Base-by-base conservation (phyloP, 2,888 invertebrate genomes). In the Pristionchus japonicus region DNA sequence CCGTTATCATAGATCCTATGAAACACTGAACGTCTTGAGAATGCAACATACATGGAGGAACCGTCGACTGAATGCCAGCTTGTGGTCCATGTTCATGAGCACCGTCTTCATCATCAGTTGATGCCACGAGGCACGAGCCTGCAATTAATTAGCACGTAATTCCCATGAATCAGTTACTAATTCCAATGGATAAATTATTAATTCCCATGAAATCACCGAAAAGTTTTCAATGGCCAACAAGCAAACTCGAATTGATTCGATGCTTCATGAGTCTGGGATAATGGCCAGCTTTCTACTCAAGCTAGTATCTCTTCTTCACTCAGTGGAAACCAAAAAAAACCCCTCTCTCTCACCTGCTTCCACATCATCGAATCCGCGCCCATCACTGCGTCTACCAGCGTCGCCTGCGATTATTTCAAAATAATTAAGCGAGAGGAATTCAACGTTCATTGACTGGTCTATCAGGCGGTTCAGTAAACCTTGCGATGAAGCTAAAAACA, bases 71-170 rank as follows among this genome's bases (percentile, higher is more conserved):
- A 99, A 96, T 27, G 96, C 96, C 94, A 97, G 97, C 95, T 99
- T 99, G 92, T 97, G 97, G 89, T 97, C 97, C 92, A 97, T 97
- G 94, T 99, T 98, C 96, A 98, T 97, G 52, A 99, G 96, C 96
- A 99, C 97, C 31, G 98, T 98, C 80, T 97, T 97, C 92, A 99
- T 98, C 88, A 99, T 96, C n/a, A 99, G 96, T n/a, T 97, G 96
- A 94, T 99, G 99, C 97, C 92, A 88, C 40, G 89, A 90, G n/a
- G 87, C 86, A 13, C 94, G 90, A 11, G 94, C 94, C 77, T 89
- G 95, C 95, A 94, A 47, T 70, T 13, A 27, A n/a, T n/a, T n/a
- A n/a, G n/a, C n/a, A n/a, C n/a, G n/a, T n/a, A n/a, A n/a, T 23
- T 11, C 15, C n/a, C n/a, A n/a, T n/a, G n/a, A n/a, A 27, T 64